phyloP scores from a whole-genome alignment of 2,113 vertebrate species.

The Meriones unguiculatus region DNA sequence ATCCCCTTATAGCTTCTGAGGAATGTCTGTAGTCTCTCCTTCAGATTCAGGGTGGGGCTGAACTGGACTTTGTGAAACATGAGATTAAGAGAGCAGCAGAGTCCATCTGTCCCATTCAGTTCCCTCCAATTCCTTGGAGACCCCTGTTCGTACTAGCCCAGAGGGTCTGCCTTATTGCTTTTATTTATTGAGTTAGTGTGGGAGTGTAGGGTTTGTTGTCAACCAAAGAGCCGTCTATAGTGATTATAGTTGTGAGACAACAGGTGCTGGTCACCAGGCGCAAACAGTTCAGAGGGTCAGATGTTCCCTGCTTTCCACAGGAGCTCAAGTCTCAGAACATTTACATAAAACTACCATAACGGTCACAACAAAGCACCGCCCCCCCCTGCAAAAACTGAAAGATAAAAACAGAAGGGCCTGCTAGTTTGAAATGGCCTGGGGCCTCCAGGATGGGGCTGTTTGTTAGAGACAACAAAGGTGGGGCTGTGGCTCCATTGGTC shows the following conservation, averaged over 20 bases:
- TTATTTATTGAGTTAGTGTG: neutral
- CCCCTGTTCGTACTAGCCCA: neutral
- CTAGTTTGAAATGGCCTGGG: neutral
- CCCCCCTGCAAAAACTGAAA: too few relatives aligned
- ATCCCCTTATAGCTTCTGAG: neutral
- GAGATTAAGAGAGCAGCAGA: neutral
- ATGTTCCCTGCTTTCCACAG: neutral
- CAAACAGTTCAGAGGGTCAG: neutral
- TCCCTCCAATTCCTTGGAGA: neutral
- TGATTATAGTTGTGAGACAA: fast-evolving
- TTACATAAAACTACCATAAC: neutral
- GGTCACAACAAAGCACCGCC: neutral
- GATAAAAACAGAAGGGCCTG: neutral
- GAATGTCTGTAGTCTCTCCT: neutral
- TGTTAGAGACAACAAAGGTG: neutral
- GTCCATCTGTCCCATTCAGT: fast-evolving
- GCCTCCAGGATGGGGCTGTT: neutral
- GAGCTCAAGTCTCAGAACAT: neutral
- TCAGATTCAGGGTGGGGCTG: neutral
- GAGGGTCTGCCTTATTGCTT: neutral
- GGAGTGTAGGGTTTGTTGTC: neutral
- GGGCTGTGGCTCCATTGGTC: neutral
- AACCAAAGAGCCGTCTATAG: neutral
- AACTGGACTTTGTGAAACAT: neutral
- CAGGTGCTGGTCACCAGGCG: fast-evolving